Conservation (phyloP, 2,113 vertebrate species). For the Erinaceus europaeus region DNA sequence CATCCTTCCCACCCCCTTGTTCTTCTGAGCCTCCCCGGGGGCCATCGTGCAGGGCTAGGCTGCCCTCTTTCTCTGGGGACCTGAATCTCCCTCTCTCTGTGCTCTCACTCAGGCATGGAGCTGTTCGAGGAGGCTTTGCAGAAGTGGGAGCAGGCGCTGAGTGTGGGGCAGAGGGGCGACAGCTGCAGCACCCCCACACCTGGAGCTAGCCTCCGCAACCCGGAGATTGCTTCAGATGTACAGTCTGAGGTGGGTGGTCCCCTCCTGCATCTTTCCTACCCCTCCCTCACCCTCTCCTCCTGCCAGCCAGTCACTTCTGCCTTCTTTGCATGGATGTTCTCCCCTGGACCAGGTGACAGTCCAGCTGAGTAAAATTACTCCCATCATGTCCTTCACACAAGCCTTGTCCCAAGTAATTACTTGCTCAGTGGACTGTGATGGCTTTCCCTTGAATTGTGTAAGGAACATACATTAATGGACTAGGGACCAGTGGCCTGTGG, state of each 20-base stretch:
- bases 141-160: conserved; percentile 97
- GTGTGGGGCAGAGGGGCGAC: conserved; percentile 86
- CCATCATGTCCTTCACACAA: neutral
- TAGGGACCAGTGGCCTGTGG: too few relatives aligned
- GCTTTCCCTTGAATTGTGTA: too few relatives aligned
- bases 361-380: too few relatives aligned
- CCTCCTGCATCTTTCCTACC: neutral
- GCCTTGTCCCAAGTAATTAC: too few relatives aligned
- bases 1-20: too few relatives aligned
- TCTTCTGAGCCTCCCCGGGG: too few relatives aligned
- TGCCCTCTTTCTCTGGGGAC: neutral
- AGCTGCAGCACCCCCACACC: conserved; percentile 78
- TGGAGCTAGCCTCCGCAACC: conserved; percentile 72
- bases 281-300: too few relatives aligned
- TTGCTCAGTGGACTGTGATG: too few relatives aligned
- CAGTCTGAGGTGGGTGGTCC: conserved; percentile 79
- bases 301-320: too few relatives aligned
- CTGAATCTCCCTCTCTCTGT: neutral
- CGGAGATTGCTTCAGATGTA: conserved; percentile 73
- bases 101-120: conserved; percentile 89
- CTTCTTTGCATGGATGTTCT: neutral
- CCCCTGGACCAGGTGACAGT: neutral
- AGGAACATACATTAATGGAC: too few relatives aligned
- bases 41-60: too few relatives aligned
- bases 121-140: conserved; percentile 96